Percentiles rank a stretch among this genome's conserved stretches.
phyloP scores from a whole-genome alignment of 64 coral and sea anemone genomes.

The Stichodactyla mertensii region DNA sequence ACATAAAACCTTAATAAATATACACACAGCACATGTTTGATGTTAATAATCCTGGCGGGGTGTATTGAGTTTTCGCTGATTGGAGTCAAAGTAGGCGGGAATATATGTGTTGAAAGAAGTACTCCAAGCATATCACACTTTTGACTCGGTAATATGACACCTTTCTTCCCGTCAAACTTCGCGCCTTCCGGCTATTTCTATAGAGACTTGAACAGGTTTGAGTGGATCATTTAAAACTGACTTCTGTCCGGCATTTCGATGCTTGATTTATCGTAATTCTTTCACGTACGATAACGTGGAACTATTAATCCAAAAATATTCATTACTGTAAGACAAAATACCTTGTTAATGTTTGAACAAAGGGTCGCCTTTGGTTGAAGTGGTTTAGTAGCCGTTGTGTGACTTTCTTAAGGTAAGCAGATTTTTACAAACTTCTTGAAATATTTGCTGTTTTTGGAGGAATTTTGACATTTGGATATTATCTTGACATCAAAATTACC shows the following conservation, averaged over 20 bases:
- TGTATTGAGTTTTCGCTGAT: not conserved
- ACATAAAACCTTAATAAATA: not conserved
- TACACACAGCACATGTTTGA: not conserved
- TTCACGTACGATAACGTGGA: not conserved
- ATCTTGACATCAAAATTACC: not conserved
- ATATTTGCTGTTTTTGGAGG: not conserved
- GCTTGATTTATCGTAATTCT: slow-evolving; percentile 1
- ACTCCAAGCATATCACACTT: not conserved
- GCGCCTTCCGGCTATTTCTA: slow-evolving; percentile 5
- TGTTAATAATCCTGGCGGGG: not conserved
- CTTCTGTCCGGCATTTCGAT: not conserved
- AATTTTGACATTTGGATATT: not conserved
- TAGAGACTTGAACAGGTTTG: not conserved
- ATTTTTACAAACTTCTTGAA: not conserved
- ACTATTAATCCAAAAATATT: not conserved
- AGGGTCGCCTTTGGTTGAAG: not conserved
- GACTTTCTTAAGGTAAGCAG: not conserved
- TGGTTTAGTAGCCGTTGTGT: not conserved
- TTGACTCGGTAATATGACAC: not conserved
- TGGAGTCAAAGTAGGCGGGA: not conserved
- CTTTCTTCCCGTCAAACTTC: slow-evolving; percentile 1
- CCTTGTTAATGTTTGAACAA: not conserved
- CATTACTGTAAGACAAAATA: not conserved
- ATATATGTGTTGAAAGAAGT: not conserved
- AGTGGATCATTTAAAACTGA: not conserved